Conservation (phyloP, 2,888 invertebrate species). For the Diloba caeruleocephala region DNA sequence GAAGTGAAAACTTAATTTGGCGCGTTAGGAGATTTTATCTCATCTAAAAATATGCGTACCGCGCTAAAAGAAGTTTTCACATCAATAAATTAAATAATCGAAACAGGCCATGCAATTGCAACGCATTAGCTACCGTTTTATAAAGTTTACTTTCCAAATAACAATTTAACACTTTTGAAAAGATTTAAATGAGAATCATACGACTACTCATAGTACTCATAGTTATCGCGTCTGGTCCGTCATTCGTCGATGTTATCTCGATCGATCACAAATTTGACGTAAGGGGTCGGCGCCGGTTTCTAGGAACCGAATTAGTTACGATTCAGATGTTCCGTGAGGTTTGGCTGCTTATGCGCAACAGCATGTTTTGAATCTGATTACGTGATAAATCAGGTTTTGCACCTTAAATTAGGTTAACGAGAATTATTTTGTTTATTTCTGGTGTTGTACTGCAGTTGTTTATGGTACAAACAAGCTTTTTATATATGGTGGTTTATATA, state of each 20-base stretch:
- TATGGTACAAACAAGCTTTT: too few species aligned
- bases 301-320: slow-evolving; percentile 53
- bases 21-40: too few species aligned
- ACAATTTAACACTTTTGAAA: neutral
- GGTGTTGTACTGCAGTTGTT: slow-evolving; percentile 12
- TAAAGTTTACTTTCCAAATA: neutral
- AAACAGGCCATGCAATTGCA: too few species aligned
- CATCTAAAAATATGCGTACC: too few species aligned
- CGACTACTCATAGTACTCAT: slow-evolving; percentile 39
- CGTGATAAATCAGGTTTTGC: slow-evolving; percentile 22
- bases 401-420: slow-evolving; percentile 18
- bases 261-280: slow-evolving; percentile 63
- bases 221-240: slow-evolving; percentile 18
- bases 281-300: slow-evolving; percentile 50
- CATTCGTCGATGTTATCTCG: slow-evolving; percentile 50
- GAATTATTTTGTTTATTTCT: slow-evolving; percentile 13
- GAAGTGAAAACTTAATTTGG: too few species aligned
- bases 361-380: slow-evolving; percentile 45
- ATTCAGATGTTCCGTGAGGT: slow-evolving; percentile 46
- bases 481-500: too few species aligned
- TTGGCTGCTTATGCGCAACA: slow-evolving; percentile 23
- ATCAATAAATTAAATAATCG: too few species aligned
- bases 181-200: slow-evolving; percentile 5
- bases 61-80: too few species aligned
- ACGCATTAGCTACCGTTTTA: too few species aligned